Evolutionary conservation across 2,113 vertebrate genomes (phyloP).

Genomic region (Sinocyclocheilus anshuiensis): DNA sequence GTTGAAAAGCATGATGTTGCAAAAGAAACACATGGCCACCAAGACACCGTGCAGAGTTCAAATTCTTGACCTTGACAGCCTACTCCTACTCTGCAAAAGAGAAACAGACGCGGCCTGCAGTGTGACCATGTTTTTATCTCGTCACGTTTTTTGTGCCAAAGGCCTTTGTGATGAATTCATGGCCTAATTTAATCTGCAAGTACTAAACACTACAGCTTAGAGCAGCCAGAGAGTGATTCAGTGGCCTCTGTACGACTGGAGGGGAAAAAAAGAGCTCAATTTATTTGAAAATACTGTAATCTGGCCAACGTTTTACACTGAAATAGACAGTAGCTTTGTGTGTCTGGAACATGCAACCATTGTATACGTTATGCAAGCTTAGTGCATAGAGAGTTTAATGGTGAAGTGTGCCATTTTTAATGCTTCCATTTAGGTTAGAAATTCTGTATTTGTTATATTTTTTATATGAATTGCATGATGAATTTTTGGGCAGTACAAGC

Average conservation of each 20-base stretch:
- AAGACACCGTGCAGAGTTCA: not conserved
- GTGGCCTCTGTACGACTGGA: not conserved
- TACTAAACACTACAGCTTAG: constrained; percentile 26
- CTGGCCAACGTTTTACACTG: not conserved
- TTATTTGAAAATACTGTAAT: constrained; percentile 6
- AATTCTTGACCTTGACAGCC: constrained; percentile 24
- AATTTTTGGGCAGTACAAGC: not conserved
- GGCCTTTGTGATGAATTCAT: constrained; percentile 46
- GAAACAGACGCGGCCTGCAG: not conserved
- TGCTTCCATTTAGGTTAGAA: not conserved
- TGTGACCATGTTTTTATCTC: constrained; percentile 39
- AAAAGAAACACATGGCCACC: constrained; percentile 3
- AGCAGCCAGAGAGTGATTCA: constrained; percentile 30
- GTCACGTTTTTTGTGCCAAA: constrained; percentile 29
- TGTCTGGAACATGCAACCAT: not conserved
- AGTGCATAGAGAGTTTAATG: not conserved
- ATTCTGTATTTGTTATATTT: not conserved
- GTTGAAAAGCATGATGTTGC: constrained; percentile 1
- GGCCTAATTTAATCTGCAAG: constrained; percentile 50
- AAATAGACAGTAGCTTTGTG: not conserved
- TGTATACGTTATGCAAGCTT: not conserved
- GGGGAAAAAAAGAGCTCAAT: not conserved
- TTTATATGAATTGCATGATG: not conserved
- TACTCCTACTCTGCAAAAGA: constrained; percentile 1
- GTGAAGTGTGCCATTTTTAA: not conserved